Evolutionary conservation across 35 echinoderm and acorn worm species (phyloP), one percentile per base, ranked within the genome.

Genomic region (Hemicentrotus pulcherrimus): DNA sequence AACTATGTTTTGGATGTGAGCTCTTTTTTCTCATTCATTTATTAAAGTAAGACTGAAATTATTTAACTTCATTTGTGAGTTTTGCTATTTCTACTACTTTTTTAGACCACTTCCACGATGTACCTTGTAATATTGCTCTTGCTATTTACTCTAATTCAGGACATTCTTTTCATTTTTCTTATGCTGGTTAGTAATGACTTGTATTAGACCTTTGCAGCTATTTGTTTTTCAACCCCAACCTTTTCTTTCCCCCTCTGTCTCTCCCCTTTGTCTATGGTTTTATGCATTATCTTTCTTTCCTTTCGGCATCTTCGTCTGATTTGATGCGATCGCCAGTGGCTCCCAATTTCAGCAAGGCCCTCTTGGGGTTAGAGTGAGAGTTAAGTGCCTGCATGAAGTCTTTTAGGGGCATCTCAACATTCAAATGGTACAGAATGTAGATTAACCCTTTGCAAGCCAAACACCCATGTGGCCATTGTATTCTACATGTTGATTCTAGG

Each of bases 281-380:
- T 78, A 15, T 78, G 65, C 65, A 30, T 78, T n/a, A 78, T 22
- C 65, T 78, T n/a, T 78, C 46, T 6, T 90, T 90, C 88, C n/a
- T 90, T 90, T 90, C 88, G 88, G 88, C 88, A 32, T 90, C 88
- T 90, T 47, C 1, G 46, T 47, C 88, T 93, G 91, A 93, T 93
- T 93, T 93, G 46, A 93, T 46, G 46, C 41, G 91, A 93, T 93
- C 19, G 46, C 91, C 45, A 93, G 30, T 93, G 46, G 48, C 32
- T 93, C 32, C 45, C 46, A 90, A 90, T 47, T 90, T 47, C 65
- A 78, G 65, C 65, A 28, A 28, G 19, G 18, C 32, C 31, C 88
- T 90, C 88, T 13, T 90, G 88, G 88, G 88, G 65, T 78, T 78
- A 78, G 19, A 78, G 65, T 28, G 65, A 78, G 19, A 78, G 65